These are phyloP conservation scores for Myotis lucifugus DNA, from an alignment of 2,113 vertebrate genomes.

Conservation along the genomic window DNA sequence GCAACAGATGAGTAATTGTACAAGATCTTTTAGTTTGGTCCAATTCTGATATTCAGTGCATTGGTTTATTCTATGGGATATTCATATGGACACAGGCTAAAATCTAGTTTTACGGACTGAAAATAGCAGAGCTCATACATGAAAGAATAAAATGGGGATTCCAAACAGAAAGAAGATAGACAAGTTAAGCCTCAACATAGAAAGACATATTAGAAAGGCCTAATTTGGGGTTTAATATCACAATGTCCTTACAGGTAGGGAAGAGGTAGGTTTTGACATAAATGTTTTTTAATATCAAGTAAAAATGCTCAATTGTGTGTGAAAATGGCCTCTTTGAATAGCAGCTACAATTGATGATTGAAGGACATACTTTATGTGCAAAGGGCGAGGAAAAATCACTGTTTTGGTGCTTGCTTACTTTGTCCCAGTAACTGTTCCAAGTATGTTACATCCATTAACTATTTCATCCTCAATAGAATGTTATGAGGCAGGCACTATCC, in stretches of 20 bases:
- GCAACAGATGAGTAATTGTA: background rate
- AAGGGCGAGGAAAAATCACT: background rate
- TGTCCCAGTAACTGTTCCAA: background rate
- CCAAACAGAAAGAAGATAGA: background rate
- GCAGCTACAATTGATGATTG: background rate
- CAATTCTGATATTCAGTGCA: background rate
- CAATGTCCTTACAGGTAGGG: background rate
- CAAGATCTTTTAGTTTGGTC: background rate
- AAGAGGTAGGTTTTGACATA: background rate
- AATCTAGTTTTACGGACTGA: background rate
- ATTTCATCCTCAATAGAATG: background rate
- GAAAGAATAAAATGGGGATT: background rate
- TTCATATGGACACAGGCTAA: background rate
- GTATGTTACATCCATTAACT: background rate
- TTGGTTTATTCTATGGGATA: background rate
- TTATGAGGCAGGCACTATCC: background rate
- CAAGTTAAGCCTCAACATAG: background rate
- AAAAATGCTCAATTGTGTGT: background rate
- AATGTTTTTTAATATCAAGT: conserved; percentile 16
- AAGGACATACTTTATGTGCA: background rate
- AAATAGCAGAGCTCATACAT: background rate
- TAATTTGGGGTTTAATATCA: background rate
- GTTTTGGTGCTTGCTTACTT: background rate
- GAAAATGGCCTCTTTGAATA: background rate
- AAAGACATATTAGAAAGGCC: background rate